Conservation (phyloP, 2,113 vertebrate genomes). For the Perognathus longimembris region DNA sequence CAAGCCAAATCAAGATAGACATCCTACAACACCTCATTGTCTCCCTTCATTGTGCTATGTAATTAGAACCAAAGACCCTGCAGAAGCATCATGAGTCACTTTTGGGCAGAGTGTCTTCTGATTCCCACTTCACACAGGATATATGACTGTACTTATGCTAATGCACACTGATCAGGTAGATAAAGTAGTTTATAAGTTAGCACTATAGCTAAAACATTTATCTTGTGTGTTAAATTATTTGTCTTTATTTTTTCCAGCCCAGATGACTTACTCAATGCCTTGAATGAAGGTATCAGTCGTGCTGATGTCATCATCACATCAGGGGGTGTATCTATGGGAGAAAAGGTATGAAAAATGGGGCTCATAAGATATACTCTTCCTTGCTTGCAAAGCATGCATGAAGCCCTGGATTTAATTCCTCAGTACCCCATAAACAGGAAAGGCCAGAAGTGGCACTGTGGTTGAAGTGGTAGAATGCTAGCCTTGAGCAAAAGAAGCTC, state of each 20-base stretch:
- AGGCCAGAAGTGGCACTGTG: too few species aligned
- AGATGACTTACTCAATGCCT: conserved; percentile 99
- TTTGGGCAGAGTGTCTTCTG: background rate
- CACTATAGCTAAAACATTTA: conserved; percentile 42
- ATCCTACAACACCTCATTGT: background rate
- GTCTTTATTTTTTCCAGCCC: conserved; percentile 90
- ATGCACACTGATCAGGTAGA: background rate
- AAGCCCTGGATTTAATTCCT: too few species aligned
- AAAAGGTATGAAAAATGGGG: conserved; percentile 91
- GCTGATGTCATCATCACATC: conserved; percentile 99
- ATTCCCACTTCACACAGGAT: conserved; percentile 21
- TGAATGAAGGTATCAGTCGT: conserved; percentile 99
- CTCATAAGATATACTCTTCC: background rate
- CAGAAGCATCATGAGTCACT: background rate
- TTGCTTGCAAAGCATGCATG: too few species aligned
- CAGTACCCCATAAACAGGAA: too few species aligned
- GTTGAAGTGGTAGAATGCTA: too few species aligned
- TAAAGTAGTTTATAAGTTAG: conserved; percentile 1
- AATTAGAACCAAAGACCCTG: background rate
- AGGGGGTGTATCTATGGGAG: conserved; percentile 99
- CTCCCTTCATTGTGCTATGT: background rate
- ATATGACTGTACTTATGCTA: background rate
- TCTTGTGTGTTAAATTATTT: conserved; percentile 77
- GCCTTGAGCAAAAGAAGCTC: too few species aligned
- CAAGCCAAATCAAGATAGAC: background rate